Evolutionary conservation across 2,113 vertebrate genomes (phyloP).

Genomic region (Scortum barcoo): DNA sequence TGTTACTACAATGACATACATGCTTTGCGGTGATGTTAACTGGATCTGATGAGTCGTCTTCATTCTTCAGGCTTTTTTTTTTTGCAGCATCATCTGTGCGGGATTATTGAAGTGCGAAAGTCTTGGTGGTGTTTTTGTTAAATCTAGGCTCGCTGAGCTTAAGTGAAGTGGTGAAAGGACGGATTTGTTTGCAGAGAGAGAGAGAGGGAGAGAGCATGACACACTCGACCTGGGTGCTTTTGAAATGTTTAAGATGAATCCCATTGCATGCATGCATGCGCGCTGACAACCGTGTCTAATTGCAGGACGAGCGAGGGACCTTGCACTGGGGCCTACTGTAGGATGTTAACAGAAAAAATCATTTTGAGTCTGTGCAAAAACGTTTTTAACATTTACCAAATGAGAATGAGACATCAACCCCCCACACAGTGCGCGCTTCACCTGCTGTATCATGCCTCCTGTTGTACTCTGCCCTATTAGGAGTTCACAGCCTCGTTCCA

Average conservation of each 20-base stretch:
- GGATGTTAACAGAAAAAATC: neutral
- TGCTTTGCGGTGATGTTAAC: conserved; percentile 61
- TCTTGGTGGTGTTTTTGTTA: conserved; percentile 52
- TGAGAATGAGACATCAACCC: neutral
- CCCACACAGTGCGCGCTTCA: conserved; percentile 22
- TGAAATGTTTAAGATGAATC: conserved; percentile 58
- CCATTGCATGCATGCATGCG: conserved; percentile 13
- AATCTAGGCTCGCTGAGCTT: conserved; percentile 48
- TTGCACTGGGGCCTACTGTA: neutral
- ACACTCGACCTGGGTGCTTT: conserved; percentile 58
- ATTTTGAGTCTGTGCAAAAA: conserved; percentile 6
- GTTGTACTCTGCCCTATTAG: conserved; percentile 15
- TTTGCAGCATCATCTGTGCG: conserved; percentile 39
- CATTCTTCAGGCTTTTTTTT: conserved; percentile 43
- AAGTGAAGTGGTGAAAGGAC: conserved; percentile 70
- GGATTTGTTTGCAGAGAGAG: conserved; percentile 63
- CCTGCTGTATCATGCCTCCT: conserved; percentile 21
- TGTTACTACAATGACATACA: conserved; percentile 76
- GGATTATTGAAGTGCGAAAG: conserved; percentile 60
- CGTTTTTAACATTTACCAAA: neutral
- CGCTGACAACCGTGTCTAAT: conserved; percentile 67
- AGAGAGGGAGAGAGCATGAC: conserved; percentile 59
- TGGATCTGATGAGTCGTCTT: conserved; percentile 65
- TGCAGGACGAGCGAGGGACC: conserved; percentile 11
- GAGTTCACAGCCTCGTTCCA: conserved; percentile 50